phyloP scores from a whole-genome alignment of 2,888 invertebrate species.

The Melitaea athalia region DNA sequence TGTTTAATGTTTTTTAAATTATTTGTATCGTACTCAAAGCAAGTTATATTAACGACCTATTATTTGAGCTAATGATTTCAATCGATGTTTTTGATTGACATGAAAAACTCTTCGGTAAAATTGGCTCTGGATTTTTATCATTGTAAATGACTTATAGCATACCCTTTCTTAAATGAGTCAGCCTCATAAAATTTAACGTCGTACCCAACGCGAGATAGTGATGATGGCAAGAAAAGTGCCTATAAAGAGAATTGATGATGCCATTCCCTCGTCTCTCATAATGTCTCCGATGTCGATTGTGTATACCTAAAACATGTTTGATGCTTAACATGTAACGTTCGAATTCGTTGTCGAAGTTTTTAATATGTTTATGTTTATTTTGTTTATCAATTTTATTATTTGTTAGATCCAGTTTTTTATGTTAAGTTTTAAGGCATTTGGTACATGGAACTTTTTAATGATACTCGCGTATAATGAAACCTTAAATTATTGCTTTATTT shows the following conservation, averaged over 20 bases:
- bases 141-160: constrained; percentile 64
- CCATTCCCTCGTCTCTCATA: constrained; percentile 51
- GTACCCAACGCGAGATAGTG: constrained; percentile 69
- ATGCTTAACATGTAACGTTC: constrained; percentile 5
- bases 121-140: constrained; percentile 40
- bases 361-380: not conserved
- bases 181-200: constrained; percentile 76
- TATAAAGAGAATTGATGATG: constrained; percentile 77
- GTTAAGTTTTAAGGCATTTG: too few relatives aligned
- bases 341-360: not conserved
- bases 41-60: constrained; percentile 8
- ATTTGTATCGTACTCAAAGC: not conserved
- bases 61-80: constrained; percentile 10
- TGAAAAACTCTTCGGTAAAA: constrained; percentile 40
- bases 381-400: not conserved
- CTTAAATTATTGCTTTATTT: not conserved
- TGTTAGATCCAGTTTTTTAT: not conserved
- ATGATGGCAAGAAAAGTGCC: constrained; percentile 71
- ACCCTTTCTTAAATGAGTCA: constrained; percentile 67
- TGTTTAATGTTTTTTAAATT: not conserved
- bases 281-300: constrained; percentile 41
- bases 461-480: not conserved
- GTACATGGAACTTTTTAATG: too few relatives aligned
- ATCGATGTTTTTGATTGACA: constrained; percentile 23
- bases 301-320: constrained; percentile 19